phyloP scores from a whole-genome alignment of 2,888 invertebrate genomes.

The Drosophila affinis region DNA sequence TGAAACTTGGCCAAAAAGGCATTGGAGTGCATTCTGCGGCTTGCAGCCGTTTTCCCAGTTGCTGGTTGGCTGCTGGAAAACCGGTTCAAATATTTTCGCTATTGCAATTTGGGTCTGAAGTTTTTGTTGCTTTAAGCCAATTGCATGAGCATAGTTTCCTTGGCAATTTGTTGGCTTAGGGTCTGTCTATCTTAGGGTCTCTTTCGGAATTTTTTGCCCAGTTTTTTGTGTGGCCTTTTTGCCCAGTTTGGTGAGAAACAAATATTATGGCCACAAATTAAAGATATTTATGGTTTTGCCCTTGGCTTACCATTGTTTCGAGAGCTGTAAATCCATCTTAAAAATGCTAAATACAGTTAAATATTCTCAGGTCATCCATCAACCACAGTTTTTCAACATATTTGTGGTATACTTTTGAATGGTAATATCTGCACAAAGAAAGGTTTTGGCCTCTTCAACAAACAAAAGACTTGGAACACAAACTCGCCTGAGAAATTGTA shows the following conservation, averaged over 20 bases:
- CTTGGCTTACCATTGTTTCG: slow-evolving; percentile 1
- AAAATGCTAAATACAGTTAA: slow-evolving; percentile 32
- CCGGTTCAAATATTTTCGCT: slow-evolving; percentile 74
- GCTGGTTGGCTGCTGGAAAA: slow-evolving; percentile 42
- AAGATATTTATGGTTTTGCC: slow-evolving; percentile 35
- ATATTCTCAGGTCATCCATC: slow-evolving; percentile 35
- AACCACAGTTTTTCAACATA: slow-evolving; percentile 8
- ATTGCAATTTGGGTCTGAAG: slow-evolving; percentile 68
- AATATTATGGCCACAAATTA: slow-evolving; percentile 31
- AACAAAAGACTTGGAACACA: slow-evolving; percentile 50
- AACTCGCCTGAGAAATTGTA: slow-evolving; percentile 29
- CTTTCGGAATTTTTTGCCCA: slow-evolving; percentile 34
- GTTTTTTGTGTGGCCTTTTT: slow-evolving; percentile 9
- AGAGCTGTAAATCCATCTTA: slow-evolving; percentile 24
- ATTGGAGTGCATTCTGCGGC: slow-evolving; percentile 62
- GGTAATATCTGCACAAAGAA: not conserved
- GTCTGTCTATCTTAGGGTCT: slow-evolving; percentile 22
- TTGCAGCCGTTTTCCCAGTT: slow-evolving; percentile 58
- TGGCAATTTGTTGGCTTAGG: slow-evolving; percentile 30
- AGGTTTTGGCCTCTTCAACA: slow-evolving; percentile 10
- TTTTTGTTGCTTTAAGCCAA: slow-evolving; percentile 51
- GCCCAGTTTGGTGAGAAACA: slow-evolving; percentile 19
- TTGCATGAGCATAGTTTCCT: slow-evolving; percentile 64
- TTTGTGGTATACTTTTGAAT: not conserved
- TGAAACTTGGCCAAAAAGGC: slow-evolving; percentile 60